Base-by-base conservation (phyloP, 2,888 invertebrate species). In the Caenorhabditis sinica region DNA sequence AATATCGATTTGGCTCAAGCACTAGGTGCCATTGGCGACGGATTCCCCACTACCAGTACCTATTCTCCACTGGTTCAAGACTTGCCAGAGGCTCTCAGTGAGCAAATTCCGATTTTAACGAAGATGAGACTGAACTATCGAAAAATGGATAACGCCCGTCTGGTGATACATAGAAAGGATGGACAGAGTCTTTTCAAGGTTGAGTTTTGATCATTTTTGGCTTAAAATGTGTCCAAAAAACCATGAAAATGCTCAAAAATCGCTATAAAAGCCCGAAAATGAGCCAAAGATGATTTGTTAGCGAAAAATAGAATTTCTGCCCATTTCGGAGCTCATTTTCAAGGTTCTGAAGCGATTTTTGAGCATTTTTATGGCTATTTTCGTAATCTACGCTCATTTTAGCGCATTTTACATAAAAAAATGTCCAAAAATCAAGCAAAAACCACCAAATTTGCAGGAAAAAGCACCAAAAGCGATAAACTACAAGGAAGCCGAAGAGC, bases 81-180 rank as follows among this genome's bases (percentile, higher is more conserved):
- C 36, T 25, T 79, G 4, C 79, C 71, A 5, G 45, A 17, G 15
- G 6, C 36, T 2, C 49, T 58, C 11, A 15, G 17, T n/a, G 49
- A 58, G 3, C 58, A 51, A 33, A 83, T 83, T 79, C 74, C 83
- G 56, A 79, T 79, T 40, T 49, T 83, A 9, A 28, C 36, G 11
- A 83, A 56, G 49, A 83, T 83, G 83, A 25, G 74, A 43, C 1
- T 43, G 36, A 83, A 79, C 33, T 83, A 83, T 69, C 60, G 72
- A 23, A 83, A 83, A 71, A 79, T 83, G 83, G 83, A 83, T 33
- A 79, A 58, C 28, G 74, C 79, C 0, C 40, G 83, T 40, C 15
- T 71, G 25, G 79, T 83, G 8, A 83, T 83, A 45, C 83, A 83
- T 63, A 30, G 79, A 40, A 83, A 68, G 58, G 83, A 83, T 20